Base-by-base conservation (phyloP, 2,888 invertebrate species). In the Athetis lepigone region DNA sequence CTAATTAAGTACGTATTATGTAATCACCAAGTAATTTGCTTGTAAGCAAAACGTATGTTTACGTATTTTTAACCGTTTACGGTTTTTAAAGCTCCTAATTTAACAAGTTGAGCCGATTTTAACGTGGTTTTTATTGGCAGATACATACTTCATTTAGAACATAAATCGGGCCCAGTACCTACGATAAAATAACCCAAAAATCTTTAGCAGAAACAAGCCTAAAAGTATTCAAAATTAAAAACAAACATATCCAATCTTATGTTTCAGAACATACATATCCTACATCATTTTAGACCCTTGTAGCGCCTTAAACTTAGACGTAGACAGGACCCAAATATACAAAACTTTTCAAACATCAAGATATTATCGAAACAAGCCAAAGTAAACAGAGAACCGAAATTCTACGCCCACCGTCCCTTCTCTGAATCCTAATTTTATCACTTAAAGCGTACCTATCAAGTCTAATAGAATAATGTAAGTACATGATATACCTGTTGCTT, bases 401-500 rank as follows among this genome's bases (percentile, higher is more conserved):
- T 64, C 3, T 37, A 27, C 19, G 21, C 29, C 47, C 9, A 7
- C 13, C n/a, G 50, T 46, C 27, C 54, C 37, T 37, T 27, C 16
- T 27, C 21, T 40, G 55, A 72, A 59, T 16, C 33, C 21, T 56
- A 68, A 74, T 65, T 55, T 72, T 46, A 46, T 72, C 57, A 65
- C 61, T 65, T 58, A 62, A 61, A 60, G 43, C 64, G 51, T 67
- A 73, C 62, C 69, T 80, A 69, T 57, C 54, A 61, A 59, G 51
- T 61, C 45, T 65, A 69, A 78, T 65, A 77, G 68, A 77, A 79
- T 79, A 75, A 70, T 62, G 69, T 65, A 70, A 59, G 64, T 81
- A 70, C 64, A 63, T 69, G 68, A 77, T 68, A 52, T 76, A 84
- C 85, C 81, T 85, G 85, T 85, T 80, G 81, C 82, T 71, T 45